phyloP scores from a whole-genome alignment of 2,797 vertebrate species.

The Tympanoctomys barrerae region DNA sequence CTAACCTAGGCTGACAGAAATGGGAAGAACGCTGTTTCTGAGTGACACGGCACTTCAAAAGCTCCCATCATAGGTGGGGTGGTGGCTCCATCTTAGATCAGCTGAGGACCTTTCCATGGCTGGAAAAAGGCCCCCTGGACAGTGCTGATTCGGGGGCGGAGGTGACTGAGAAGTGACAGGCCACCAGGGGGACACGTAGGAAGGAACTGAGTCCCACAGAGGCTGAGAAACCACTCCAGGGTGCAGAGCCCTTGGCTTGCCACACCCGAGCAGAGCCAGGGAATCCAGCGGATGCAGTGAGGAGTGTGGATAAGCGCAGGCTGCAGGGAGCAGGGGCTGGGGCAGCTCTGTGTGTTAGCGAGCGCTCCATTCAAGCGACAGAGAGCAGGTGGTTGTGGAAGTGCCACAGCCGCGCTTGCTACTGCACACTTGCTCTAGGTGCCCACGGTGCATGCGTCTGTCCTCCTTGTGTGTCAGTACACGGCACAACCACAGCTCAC shows the following conservation, averaged over 20 bases:
- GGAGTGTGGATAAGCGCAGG: not conserved
- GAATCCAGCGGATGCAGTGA: not conserved
- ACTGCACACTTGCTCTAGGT: rapidly evolving
- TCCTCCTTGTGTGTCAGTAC: not conserved
- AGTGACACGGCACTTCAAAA: not conserved
- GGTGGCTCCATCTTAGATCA: not conserved
- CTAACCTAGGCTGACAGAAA: not conserved
- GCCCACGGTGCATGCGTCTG: not conserved
- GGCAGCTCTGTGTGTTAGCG: not conserved
- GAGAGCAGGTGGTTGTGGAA: too few relatives aligned
- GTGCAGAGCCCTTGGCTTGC: not conserved
- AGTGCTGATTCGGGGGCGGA: not conserved
- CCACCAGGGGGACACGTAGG: not conserved
- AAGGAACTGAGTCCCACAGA: not conserved
- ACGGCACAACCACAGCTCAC: not conserved
- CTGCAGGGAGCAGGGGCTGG: not conserved
- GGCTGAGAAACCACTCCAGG: not conserved
- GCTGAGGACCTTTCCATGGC: not conserved
- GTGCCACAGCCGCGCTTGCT: too few relatives aligned
- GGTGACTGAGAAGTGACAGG: not conserved
- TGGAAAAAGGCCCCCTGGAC: not conserved
- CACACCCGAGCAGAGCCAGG: not conserved
- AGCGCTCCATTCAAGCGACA: not conserved
- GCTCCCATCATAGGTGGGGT: rapidly evolving
- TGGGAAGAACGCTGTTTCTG: not conserved